Base-by-base conservation (phyloP, 2,888 invertebrate genomes). In the Phortica magna region DNA sequence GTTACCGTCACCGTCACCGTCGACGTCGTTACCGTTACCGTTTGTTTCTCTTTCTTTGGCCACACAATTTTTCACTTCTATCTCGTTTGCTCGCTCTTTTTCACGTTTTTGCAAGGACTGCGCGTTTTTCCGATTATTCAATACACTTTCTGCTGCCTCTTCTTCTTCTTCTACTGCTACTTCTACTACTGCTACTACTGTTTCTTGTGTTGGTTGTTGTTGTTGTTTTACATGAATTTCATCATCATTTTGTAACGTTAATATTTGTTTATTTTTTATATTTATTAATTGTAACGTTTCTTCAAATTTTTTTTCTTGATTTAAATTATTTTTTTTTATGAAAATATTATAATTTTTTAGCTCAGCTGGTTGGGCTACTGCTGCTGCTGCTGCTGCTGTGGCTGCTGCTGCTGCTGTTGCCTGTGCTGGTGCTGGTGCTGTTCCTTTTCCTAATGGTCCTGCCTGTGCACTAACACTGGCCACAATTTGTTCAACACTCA, bases 81-180 rank as follows among this genome's bases (percentile, higher is more conserved):
- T 17, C 12, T 39, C 42, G 70, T 59, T n/a, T 10, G 31, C 53
- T n/a, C 17, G 68, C 42, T 17, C n/a, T 48, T 12, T 48, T 48
- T 48, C 48, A 48, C 48, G 48, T 48, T 48, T 48, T 31, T 31
- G 31, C 31, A 31, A 31, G 31, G 31, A 31, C 61, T 42, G 67
- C 81, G 77, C 79, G 76, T 77, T 77, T 31, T 68, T 73, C 75
- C 76, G 76, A 67, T 48, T 48, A 48, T 48, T 48, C 48, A 48
- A 48, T 48, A 48, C 14, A 48, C 14, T 9, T 48, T 48, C 14
- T 12, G 9, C 14, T 48, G 14, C 59, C 59, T 61, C 59, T 17
- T n/a, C 59, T 61, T 17, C 53, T 74, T 53, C 78, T 59, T 79
- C 61, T 79, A 79, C 74, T 76, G 75, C 80, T 78, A 61, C 74